Evolutionary conservation across 2,113 vertebrate genomes (phyloP).

Genomic region (Pogona vitticeps): DNA sequence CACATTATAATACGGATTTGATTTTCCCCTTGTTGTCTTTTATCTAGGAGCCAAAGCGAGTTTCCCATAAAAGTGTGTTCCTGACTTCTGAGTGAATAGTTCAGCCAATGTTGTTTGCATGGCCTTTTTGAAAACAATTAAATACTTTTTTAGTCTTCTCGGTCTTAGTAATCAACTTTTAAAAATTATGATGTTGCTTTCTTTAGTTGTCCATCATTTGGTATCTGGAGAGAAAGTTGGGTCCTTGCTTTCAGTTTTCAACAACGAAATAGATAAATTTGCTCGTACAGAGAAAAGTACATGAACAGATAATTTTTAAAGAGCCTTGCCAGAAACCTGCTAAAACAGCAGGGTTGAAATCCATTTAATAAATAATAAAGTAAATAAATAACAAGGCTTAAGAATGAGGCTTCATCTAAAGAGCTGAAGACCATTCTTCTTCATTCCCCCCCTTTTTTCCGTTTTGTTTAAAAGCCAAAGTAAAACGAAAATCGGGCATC

Average conservation of each 20-base stretch:
- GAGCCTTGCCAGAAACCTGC: neutral
- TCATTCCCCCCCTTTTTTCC: neutral
- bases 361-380: neutral
- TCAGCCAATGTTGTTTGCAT: too few species aligned
- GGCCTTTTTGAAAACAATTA: too few species aligned
- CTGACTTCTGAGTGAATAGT: too few species aligned
- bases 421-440: too few species aligned
- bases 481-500: neutral
- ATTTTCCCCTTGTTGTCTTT: too few species aligned
- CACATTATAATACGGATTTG: too few species aligned
- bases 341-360: neutral
- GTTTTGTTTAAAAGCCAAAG: neutral
- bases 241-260: neutral
- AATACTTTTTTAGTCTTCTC: too few species aligned
- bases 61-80: too few species aligned
- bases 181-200: neutral
- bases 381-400: neutral
- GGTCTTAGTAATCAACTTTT: too few species aligned
- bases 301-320: neutral
- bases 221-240: neutral
- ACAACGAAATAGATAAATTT: neutral
- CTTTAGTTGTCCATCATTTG: neutral
- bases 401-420: slow-evolving; percentile 16
- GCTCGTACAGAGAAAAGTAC: neutral
- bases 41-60: too few species aligned